phyloP scores from a whole-genome alignment of 1,140 invertebrate species.

The Delia radicum region DNA sequence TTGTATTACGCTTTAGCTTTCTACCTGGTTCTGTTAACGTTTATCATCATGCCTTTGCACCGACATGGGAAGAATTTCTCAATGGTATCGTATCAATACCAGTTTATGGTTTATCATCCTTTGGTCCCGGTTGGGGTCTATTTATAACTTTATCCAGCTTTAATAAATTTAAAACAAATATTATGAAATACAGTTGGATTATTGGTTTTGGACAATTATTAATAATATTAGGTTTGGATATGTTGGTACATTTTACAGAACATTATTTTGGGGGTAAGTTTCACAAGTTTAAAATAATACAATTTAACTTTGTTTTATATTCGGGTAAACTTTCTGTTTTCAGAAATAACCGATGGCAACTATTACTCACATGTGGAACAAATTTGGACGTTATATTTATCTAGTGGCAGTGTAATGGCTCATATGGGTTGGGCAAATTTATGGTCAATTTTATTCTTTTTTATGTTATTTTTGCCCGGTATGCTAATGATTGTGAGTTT shows the following conservation, averaged over 20 bases:
- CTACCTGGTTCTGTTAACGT: slow-evolving; percentile 76
- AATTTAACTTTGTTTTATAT: background rate
- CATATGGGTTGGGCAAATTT: slow-evolving; percentile 24
- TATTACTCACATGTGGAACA: slow-evolving; percentile 36
- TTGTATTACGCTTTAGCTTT: slow-evolving; percentile 38
- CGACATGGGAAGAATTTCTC: slow-evolving; percentile 41
- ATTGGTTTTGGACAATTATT: slow-evolving; percentile 40
- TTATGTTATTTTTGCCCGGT: slow-evolving; percentile 17
- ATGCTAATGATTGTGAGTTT: slow-evolving; percentile 25
- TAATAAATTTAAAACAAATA: slow-evolving; percentile 82
- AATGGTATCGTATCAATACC: slow-evolving; percentile 25
- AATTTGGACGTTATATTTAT: slow-evolving; percentile 25
- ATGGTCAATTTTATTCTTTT: slow-evolving; percentile 26
- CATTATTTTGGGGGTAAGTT: slow-evolving; percentile 16
- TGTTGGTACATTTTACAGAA: background rate
- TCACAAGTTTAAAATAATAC: background rate
- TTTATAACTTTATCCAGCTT: slow-evolving; percentile 88
- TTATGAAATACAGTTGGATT: slow-evolving; percentile 43
- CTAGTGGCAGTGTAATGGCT: slow-evolving; percentile 6
- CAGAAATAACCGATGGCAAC: background rate
- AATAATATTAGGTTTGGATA: slow-evolving; percentile 26
- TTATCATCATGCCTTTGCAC: slow-evolving; percentile 75
- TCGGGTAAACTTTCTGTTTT: background rate
- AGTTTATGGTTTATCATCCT: slow-evolving; percentile 54
- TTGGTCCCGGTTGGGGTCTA: slow-evolving; percentile 88